Conservation (phyloP, 2,888 invertebrate species). For the Harpagoxenus sublaevis region DNA sequence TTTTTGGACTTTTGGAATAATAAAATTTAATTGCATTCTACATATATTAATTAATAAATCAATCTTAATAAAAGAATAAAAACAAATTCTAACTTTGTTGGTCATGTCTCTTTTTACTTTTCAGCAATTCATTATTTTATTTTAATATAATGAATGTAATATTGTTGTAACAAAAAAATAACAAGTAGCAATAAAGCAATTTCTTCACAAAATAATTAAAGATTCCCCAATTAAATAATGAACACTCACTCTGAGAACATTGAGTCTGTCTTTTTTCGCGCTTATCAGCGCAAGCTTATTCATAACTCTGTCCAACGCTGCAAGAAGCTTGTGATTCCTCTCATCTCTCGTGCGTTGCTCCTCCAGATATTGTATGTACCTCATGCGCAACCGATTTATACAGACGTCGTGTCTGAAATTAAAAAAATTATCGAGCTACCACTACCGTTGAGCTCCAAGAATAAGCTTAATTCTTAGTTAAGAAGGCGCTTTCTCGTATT, state of each 20-base stretch:
- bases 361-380: slow-evolving; percentile 88
- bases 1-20: not conserved
- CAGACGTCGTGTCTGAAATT: slow-evolving; percentile 83
- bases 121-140: not conserved
- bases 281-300: slow-evolving; percentile 87
- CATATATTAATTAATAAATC: not conserved
- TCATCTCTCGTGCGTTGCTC: slow-evolving; percentile 88
- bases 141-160: slow-evolving; percentile 4
- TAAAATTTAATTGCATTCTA: not conserved
- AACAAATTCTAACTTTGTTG: not conserved
- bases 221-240: not conserved
- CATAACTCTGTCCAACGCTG: slow-evolving; percentile 88
- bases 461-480: no score
- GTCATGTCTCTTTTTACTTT: not conserved
- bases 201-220: not conserved
- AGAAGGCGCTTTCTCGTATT: not conserved
- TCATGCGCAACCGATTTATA: slow-evolving; percentile 85
- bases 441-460: not conserved
- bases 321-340: slow-evolving; percentile 88
- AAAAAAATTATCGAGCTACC: slow-evolving; percentile 18
- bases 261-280: slow-evolving; percentile 88
- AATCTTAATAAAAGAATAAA: not conserved
- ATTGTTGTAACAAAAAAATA: not conserved
- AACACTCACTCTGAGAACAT: slow-evolving; percentile 87
- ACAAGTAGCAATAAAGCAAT: not conserved